phyloP scores from a whole-genome alignment of 2,113 vertebrate genomes.

The Tautogolabrus adspersus region DNA sequence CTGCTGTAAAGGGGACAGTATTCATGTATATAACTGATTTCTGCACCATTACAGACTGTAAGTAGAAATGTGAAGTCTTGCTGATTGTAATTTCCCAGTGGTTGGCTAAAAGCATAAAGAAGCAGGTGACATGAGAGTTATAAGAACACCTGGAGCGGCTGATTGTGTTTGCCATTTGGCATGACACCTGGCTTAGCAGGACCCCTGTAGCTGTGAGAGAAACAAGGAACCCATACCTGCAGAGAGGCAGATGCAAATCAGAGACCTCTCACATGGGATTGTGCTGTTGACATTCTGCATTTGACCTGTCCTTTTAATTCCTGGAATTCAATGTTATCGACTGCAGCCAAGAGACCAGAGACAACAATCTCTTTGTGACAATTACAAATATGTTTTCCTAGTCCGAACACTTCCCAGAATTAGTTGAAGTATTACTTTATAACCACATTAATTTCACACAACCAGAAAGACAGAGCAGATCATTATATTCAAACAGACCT shows the following conservation, averaged over 20 bases:
- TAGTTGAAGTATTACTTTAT: neutral
- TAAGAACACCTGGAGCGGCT: constrained; percentile 39
- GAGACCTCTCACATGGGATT: constrained; percentile 2
- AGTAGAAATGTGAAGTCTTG: neutral
- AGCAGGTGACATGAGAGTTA: constrained; percentile 35
- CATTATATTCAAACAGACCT: too few species aligned
- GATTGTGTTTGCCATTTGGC: constrained; percentile 54
- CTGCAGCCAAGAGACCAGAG: neutral
- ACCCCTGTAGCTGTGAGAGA: constrained; percentile 31
- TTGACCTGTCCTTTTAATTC: constrained; percentile 17
- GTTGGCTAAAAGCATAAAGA: constrained; percentile 22
- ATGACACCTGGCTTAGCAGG: constrained; percentile 50
- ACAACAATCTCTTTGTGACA: neutral
- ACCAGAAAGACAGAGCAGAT: too few species aligned
- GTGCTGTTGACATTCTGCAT: constrained; percentile 17
- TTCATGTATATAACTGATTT: neutral
- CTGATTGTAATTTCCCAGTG: constrained; percentile 22
- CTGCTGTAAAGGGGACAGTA: neutral
- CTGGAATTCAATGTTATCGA: neutral
- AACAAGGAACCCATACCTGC: constrained; percentile 12
- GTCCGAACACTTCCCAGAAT: neutral
- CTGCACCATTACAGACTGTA: neutral
- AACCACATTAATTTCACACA: too few species aligned
- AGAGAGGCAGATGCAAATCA: constrained; percentile 34
- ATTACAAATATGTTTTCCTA: neutral